Conservation (phyloP, 2,888 invertebrate species). For the Agrotis exclamationis region DNA sequence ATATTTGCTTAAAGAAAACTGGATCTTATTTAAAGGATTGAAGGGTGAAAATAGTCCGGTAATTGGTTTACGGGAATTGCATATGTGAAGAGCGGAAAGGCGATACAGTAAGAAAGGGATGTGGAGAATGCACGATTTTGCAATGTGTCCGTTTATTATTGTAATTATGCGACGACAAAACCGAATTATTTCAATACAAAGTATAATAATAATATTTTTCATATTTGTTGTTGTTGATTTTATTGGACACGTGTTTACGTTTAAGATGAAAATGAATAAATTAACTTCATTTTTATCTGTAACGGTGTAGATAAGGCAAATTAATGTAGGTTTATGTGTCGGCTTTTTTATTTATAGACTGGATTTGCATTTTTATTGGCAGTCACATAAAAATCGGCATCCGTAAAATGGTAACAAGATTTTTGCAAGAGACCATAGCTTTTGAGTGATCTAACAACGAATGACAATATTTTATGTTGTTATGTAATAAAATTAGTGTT, state of each 20-base stretch:
- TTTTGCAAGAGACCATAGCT: slow-evolving; percentile 18
- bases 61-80: slow-evolving; percentile 84
- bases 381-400: slow-evolving; percentile 53
- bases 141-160: slow-evolving; percentile 85
- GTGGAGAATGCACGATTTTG: slow-evolving; percentile 80
- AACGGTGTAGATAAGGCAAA: slow-evolving; percentile 34
- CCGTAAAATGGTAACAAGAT: slow-evolving; percentile 13
- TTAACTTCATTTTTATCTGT: slow-evolving; percentile 44
- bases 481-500: no score
- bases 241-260: slow-evolving; percentile 37
- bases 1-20: slow-evolving; percentile 76
- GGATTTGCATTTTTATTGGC: slow-evolving; percentile 63
- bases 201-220: slow-evolving; percentile 50
- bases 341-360: slow-evolving; percentile 43
- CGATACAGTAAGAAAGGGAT: slow-evolving; percentile 74
- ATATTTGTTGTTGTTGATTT: slow-evolving; percentile 44
- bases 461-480: background rate
- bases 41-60: slow-evolving; percentile 80
- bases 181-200: slow-evolving; percentile 77
- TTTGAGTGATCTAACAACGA: background rate
- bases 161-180: slow-evolving; percentile 85
- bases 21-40: slow-evolving; percentile 77
- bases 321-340: slow-evolving; percentile 58
- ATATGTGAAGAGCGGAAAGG: slow-evolving; percentile 80
- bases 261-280: slow-evolving; percentile 32